Evolutionary conservation across 1,140 invertebrate genomes (phyloP), one percentile per base, ranked within the genome.

Genomic region (Drosophila willistoni): DNA sequence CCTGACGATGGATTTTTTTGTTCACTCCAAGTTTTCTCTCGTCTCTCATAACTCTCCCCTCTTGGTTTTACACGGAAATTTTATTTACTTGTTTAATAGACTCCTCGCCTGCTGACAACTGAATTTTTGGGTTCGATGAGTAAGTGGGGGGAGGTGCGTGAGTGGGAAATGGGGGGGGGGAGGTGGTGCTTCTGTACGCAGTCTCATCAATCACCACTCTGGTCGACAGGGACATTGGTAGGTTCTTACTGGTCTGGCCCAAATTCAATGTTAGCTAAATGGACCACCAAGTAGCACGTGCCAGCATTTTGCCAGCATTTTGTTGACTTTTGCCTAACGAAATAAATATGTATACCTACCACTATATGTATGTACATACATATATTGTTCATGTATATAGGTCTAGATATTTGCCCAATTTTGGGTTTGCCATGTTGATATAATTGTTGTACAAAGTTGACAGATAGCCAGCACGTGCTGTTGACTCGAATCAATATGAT

Each of bases 151-250:
- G 10, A 29, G 0, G 29, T 29, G 29, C 29, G 29, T 29, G 29
- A 29, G 41, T 25, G 62, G 1, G 4, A 10, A n/a, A n/a, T n/a
- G n/a, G n/a, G 34, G 3, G n/a, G 14, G 14, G 4, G 67, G 57
- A 39, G 75, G 61, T 51, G 68, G 64, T 57, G 73, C 76, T 69
- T 42, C 73, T 47, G 10, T 51, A 51, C 59, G 56, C 56, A 34
- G 56, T 59, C 56, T 59, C 56, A 76, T 76, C 73, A 76, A 76
- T 77, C 56, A 77, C 73, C 42, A 51, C 44, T 51, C 44, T 22
- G 44, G 44, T 64, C 14, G 64, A 34, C 73, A 69, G 22, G 66
- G 60, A 7, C 57, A 66, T 70, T 60, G 67, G 67, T 67, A 67
- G 63, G 73, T 61, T 67, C 42, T 34, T 13, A 9, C 41, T 6